These are phyloP conservation scores for Pangasius larnaudii DNA, from an alignment of 2,797 vertebrate species.

Conservation along the genomic window DNA sequence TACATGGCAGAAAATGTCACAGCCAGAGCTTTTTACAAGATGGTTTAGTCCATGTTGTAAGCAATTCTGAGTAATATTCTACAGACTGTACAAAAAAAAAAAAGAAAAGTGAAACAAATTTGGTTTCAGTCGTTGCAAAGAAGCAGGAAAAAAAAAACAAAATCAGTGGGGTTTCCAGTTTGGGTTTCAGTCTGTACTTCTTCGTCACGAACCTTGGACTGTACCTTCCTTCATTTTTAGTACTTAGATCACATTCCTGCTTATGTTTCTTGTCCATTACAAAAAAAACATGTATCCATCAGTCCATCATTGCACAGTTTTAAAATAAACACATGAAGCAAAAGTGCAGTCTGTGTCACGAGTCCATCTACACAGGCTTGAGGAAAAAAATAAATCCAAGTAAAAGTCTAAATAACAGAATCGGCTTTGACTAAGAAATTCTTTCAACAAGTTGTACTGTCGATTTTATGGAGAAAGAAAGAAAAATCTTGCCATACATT, in stretches of 20 bases:
- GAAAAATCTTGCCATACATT: not conserved
- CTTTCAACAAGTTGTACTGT: not conserved
- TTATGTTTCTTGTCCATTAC: not conserved
- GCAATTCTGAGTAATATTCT: not conserved
- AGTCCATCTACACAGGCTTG: not conserved
- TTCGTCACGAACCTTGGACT: not conserved
- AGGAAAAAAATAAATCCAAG: not conserved
- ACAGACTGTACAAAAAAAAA: slow-evolving; percentile 39
- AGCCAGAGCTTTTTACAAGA: slow-evolving; percentile 41
- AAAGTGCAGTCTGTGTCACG: not conserved
- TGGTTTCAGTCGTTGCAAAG: not conserved
- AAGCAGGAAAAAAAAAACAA: not conserved
- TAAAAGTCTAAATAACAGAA: not conserved
- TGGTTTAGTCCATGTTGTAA: slow-evolving; percentile 35
- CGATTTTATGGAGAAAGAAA: not conserved
- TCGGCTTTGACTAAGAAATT: not conserved
- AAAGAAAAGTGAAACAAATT: not conserved
- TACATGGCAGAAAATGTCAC: slow-evolving; percentile 75
- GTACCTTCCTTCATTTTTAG: not conserved
- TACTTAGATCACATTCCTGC: not conserved
- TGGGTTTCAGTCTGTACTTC: slow-evolving; percentile 22
- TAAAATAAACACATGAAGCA: not conserved
- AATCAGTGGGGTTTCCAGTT: slow-evolving; percentile 41
- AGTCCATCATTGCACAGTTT: not conserved
- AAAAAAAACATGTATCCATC: not conserved